phyloP scores from a whole-genome alignment of 2,888 invertebrate species.

The Mythimna albipuncta region DNA sequence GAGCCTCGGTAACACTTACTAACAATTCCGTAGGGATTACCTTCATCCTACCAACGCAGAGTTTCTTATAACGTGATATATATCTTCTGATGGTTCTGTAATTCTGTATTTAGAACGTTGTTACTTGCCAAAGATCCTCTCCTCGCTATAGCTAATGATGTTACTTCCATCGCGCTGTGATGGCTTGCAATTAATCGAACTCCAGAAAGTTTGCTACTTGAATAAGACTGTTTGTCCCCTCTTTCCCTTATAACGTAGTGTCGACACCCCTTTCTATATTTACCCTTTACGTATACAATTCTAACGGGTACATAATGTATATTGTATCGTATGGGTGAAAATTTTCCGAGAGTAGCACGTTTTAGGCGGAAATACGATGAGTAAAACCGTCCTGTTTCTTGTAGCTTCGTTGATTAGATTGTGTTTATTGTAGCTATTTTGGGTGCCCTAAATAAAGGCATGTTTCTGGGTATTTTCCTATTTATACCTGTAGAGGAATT shows the following conservation, averaged over 20 bases:
- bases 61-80: too few species aligned
- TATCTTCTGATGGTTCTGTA: too few species aligned
- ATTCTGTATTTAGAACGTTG: background rate
- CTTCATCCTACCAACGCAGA: too few species aligned
- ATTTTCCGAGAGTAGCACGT: constrained; percentile 5
- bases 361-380: constrained; percentile 14
- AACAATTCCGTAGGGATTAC: too few species aligned
- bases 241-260: background rate
- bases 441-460: background rate
- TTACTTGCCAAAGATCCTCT: background rate
- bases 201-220: background rate
- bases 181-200: background rate
- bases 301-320: constrained; percentile 17
- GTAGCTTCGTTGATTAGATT: constrained; percentile 12
- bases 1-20: too few species aligned
- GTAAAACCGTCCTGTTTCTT: constrained; percentile 25
- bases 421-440: background rate
- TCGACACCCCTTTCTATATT: constrained; percentile 6
- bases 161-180: background rate
- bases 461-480: background rate
- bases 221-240: background rate
- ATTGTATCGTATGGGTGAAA: constrained; percentile 6
- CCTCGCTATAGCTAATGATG: background rate
- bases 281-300: constrained; percentile 18
- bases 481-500: too few species aligned